A percentile compares a stretch with the other conserved stretches of the same genome.
phyloP scores from a whole-genome alignment of 2,113 vertebrate genomes.

The Colaptes auratus region DNA sequence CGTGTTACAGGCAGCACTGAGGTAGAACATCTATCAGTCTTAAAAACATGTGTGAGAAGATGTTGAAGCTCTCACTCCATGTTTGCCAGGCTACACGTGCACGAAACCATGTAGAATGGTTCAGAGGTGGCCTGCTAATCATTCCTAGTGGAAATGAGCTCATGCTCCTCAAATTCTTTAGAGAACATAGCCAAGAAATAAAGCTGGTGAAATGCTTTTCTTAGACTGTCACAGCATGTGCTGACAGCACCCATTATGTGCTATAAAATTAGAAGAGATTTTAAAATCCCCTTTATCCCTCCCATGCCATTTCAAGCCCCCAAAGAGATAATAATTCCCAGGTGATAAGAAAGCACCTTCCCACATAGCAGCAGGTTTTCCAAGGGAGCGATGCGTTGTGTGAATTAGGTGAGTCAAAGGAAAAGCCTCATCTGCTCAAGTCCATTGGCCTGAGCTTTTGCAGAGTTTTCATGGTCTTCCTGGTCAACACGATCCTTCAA shows the following conservation, averaged over 20 bases:
- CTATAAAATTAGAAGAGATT: constrained; percentile 42
- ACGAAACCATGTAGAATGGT: background rate
- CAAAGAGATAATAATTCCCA: constrained; percentile 26
- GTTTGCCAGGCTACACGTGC: background rate
- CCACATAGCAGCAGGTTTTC: constrained; percentile 33
- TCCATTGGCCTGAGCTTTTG: background rate
- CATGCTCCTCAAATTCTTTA: background rate
- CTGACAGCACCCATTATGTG: constrained; percentile 34
- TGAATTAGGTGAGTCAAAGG: background rate
- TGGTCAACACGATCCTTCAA: background rate
- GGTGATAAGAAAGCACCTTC: constrained; percentile 45
- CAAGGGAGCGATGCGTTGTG: background rate
- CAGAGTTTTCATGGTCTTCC: background rate
- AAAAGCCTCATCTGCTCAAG: background rate
- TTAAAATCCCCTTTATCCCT: constrained; percentile 15
- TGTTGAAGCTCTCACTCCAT: background rate
- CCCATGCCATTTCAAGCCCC: constrained; percentile 31
- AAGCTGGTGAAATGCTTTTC: constrained; percentile 47
- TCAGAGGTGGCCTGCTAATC: background rate
- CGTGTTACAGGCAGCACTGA: background rate
- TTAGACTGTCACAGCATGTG: constrained; percentile 47
- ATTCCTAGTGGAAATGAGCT: background rate
- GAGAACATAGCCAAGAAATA: constrained; percentile 20
- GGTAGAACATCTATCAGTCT: accelerated
- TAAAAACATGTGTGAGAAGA: background rate